phyloP scores from a whole-genome alignment of 2,113 vertebrate species.

The Colaptes auratus region DNA sequence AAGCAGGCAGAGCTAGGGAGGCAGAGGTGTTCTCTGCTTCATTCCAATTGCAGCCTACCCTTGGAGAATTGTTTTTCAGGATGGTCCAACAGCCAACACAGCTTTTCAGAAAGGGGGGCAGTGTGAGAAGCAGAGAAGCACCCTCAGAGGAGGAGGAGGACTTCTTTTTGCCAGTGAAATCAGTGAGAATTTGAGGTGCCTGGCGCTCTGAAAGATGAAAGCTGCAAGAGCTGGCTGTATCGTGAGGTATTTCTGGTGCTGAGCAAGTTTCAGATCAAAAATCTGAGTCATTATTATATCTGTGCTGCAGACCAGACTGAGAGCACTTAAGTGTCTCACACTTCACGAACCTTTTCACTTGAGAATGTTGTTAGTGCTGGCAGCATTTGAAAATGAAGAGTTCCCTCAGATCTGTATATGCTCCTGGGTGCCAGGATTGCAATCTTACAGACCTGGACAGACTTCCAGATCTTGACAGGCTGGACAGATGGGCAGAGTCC shows the following conservation, averaged over 20 bases:
- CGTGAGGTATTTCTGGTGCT: neutral
- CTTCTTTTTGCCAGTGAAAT: neutral
- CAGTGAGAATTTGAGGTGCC: neutral
- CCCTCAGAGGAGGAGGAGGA: neutral
- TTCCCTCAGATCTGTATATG: neutral
- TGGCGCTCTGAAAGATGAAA: neutral
- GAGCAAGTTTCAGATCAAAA: neutral
- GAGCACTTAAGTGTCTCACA: neutral
- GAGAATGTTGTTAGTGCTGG: neutral
- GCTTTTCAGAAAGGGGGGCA: neutral
- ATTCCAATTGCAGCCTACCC: neutral
- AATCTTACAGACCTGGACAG: neutral
- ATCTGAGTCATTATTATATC: neutral
- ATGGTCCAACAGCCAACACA: neutral
- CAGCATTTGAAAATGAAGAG: conserved; percentile 3
- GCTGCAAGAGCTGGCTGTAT: neutral
- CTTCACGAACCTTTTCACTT: neutral
- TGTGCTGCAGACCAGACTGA: neutral
- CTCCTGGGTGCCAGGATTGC: neutral
- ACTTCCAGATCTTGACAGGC: too few species aligned
- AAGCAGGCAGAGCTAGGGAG: neutral
- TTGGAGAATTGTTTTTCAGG: neutral
- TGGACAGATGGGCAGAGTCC: too few species aligned
- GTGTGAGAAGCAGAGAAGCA: neutral
- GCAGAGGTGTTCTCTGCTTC: neutral